Evolutionary conservation across 2,113 vertebrate genomes (phyloP), one percentile per base, ranked within the genome.

Genomic region (Empidonax traillii): DNA sequence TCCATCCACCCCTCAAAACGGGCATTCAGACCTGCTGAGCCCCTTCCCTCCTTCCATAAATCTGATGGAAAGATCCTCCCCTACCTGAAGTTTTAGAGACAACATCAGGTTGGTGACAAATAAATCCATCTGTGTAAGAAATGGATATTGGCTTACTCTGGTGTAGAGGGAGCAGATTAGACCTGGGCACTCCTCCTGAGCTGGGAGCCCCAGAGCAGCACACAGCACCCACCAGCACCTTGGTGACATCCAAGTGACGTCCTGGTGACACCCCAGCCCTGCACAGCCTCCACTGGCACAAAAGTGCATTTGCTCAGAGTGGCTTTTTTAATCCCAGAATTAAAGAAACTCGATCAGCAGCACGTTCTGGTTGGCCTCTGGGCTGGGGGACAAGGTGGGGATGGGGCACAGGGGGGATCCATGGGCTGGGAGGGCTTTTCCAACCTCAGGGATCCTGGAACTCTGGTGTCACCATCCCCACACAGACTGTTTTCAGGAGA

Each of bases 371-470:
- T 35, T 43, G 39, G 31, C 41, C 67, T 11, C 47, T 41, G 67
- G 22, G 43, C 31, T 66, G 44, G 43, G 55, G 68, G 43, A 33
- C 44, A 51, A 28, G 33, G 59, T 44, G 59, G 52, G 51, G 0
- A 44, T 52, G 1, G 1, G 52, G 19, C 37, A 37, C 61, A 46
- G 68, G 23, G 51, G 28, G 33, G 5, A 18, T 66, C 0, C 0
- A 2, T 33, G 68, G 24, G 5, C 37, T 59, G 25, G 61, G 19
- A 67, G 23, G 23, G 6, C 12, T 82, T 68, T 75, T 30, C 77
- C 62, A 53, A 0, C 39, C 62, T 53, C 52, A 22, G 33, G 0
- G 8, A 67, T 61, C 9, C 46, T 10, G 10, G 8, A 15, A 21
- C n/a, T 75, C 28, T 53, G 30, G 28, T 35, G 44, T 69, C 41